Evolutionary conservation across 1,140 invertebrate genomes (phyloP).

Genomic region (Drosophila murphyi): DNA sequence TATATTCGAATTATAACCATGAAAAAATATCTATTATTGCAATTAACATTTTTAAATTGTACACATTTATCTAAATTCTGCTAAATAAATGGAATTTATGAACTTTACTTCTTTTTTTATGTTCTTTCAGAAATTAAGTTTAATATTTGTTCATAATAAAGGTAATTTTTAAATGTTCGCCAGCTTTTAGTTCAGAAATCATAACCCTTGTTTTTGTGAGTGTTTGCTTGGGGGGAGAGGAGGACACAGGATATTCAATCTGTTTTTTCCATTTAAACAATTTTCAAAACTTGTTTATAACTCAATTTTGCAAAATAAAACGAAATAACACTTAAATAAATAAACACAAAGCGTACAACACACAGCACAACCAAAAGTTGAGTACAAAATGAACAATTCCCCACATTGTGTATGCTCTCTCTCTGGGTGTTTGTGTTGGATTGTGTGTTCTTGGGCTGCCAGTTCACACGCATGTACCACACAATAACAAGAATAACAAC

Average conservation of each 20-base stretch:
- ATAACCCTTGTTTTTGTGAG: neutral
- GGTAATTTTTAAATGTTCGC: no score
- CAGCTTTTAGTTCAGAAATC: no score
- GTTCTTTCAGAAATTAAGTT: no score
- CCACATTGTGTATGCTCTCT: constrained; percentile 18
- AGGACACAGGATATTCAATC: constrained; percentile 68
- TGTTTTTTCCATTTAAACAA: constrained; percentile 82
- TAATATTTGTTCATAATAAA: no score
- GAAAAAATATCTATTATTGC: no score
- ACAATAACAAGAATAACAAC: constrained; percentile 39
- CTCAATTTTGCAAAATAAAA: constrained; percentile 73
- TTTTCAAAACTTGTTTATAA: constrained; percentile 83
- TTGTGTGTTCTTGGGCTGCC: constrained; percentile 55
- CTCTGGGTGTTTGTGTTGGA: constrained; percentile 20
- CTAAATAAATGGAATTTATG: no score
- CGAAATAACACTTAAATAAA: constrained; percentile 82
- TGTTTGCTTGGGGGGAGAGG: neutral
- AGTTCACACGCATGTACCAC: constrained; percentile 77
- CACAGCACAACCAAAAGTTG: constrained; percentile 56
- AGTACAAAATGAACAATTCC: constrained; percentile 41
- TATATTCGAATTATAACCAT: no score
- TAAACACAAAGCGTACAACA: constrained; percentile 74
- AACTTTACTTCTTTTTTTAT: no score
- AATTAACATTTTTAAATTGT: no score
- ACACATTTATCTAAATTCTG: no score